Base-by-base conservation (phyloP, 2,113 vertebrate genomes). In the Engraulis encrasicolus region DNA sequence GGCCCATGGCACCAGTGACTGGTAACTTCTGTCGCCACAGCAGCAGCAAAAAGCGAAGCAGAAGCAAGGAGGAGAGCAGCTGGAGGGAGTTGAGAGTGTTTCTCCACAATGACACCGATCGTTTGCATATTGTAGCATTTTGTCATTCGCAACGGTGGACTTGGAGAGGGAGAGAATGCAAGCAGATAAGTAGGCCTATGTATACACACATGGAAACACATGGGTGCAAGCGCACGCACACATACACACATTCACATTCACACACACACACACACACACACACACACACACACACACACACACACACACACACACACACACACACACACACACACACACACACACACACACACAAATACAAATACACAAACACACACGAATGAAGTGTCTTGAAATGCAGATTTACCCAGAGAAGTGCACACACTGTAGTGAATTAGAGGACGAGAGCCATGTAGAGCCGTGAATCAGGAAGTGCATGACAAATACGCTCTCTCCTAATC, bases 171-270 rank as follows among this genome's bases (percentile, higher is more conserved):
- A 12, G 27, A 17, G 66, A 23, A 74, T 15, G 58, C 12, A 66
- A 31, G 23, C 7, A 66, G 2, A 74, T 74, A 74, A 74, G 31
- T 74, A n/a, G n/a, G n/a, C n/a, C n/a, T n/a, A 74, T 74, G 66
- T 15, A 74, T 34, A 31, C 27, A 74, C 14, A 77, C 49, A 79
- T 82, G 81, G 74, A 82, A 82, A 85, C 84, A 82, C 81, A 31
- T n/a, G n/a, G n/a, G n/a, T n/a, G n/a, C n/a, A 34, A 37, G 77
- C 40, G 1, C 27, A 74, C 81, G 15, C 54, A 48, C 52, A 38
- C 80, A 61, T 9, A 52, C 49, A 50, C 49, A 15, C 19, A 78
- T 31, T 48, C 27, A 82, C 66, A 50, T 31, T 50, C 45, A n/a
- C 71, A 78, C 81, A 6, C 81, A 27, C 48, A n/a, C 27, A 18